Evolutionary conservation across 2,113 vertebrate species (phyloP).

Genomic region (Phocoena phocoena): DNA sequence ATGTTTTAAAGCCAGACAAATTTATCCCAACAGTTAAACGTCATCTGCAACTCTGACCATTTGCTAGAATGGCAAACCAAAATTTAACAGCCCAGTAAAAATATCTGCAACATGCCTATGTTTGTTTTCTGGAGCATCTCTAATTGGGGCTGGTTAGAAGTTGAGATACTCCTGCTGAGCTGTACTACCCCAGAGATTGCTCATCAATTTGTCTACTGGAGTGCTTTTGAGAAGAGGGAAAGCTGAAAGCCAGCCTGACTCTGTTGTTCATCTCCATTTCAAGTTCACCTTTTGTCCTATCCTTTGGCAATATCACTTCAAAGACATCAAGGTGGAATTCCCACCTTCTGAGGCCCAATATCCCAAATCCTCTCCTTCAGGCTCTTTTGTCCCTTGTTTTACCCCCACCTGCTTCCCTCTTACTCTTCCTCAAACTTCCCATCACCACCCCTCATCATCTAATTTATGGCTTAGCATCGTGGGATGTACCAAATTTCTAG

Average conservation of each 20-base stretch:
- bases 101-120: background rate
- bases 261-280: background rate
- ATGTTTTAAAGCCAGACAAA: slow-evolving; percentile 46
- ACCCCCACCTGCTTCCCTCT: background rate
- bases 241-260: background rate
- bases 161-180: background rate
- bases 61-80: slow-evolving; percentile 23
- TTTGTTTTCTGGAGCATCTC: background rate
- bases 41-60: slow-evolving; percentile 22
- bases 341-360: background rate
- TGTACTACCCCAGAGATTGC: background rate
- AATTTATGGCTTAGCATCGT: background rate
- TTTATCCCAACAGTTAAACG: slow-evolving; percentile 27
- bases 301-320: background rate
- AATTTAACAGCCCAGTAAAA: background rate
- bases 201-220: background rate
- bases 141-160: background rate
- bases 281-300: background rate
- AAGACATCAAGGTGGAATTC: background rate
- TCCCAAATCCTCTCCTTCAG: background rate
- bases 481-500: background rate
- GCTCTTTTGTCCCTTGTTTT: background rate
- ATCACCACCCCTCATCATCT: background rate
- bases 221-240: background rate
- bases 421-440: background rate